Evolutionary conservation across 2,113 vertebrate species (phyloP).

Genomic region (Gavia stellata): DNA sequence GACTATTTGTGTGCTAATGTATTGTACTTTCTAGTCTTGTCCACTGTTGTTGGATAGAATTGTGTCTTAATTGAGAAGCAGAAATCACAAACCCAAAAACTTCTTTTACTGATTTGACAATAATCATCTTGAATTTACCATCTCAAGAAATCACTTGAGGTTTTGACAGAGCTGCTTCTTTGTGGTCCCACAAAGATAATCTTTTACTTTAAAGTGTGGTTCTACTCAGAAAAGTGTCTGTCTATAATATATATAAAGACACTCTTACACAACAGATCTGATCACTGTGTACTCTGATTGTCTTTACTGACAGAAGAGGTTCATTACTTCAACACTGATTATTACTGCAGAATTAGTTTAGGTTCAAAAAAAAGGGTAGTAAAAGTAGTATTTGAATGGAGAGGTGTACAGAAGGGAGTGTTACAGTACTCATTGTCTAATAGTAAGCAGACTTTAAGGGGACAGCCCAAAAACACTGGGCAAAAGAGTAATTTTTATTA

Average conservation of each 20-base stretch:
- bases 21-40: not conserved
- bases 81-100: not conserved
- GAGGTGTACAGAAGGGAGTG: not conserved
- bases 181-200: not conserved
- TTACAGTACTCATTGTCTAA: not conserved
- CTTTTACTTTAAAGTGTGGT: not conserved
- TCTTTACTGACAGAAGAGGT: not conserved
- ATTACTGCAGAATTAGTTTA: not conserved
- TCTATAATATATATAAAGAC: not conserved
- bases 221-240: not conserved
- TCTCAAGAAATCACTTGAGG: not conserved
- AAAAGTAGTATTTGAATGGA: not conserved
- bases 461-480: not conserved
- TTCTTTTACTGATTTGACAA: not conserved
- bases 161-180: conserved; percentile 1
- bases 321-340: not conserved
- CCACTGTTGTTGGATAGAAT: not conserved
- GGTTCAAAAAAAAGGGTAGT: not conserved
- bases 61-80: not conserved
- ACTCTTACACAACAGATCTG: not conserved
- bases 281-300: not conserved
- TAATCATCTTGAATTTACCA: not conserved
- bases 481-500: not conserved
- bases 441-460: not conserved
- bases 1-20: not conserved